Evolutionary conservation across 2,797 vertebrate species (phyloP).

Genomic region (Myripristis jacobus): DNA sequence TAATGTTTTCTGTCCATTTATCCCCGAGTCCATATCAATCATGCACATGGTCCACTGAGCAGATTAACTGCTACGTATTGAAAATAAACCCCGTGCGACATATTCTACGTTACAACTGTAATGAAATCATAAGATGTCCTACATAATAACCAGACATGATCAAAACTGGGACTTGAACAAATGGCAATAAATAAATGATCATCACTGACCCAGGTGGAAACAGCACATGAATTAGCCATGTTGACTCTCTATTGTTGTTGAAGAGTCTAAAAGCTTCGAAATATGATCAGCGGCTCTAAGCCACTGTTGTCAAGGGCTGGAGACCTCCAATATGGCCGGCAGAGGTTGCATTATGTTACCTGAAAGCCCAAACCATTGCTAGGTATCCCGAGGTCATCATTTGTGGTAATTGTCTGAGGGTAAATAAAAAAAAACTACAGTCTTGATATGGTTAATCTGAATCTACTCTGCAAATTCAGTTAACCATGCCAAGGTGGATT

Average conservation of each 20-base stretch:
- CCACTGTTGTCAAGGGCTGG: constrained; percentile 29
- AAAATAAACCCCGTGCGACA: neutral
- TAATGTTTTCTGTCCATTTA: too few relatives aligned
- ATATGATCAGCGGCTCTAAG: constrained; percentile 56
- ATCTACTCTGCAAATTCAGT: neutral
- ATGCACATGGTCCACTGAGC: too few relatives aligned
- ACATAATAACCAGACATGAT: neutral
- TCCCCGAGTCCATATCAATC: too few relatives aligned
- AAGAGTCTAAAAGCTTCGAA: constrained; percentile 41
- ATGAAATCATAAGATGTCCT: neutral
- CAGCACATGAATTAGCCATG: constrained; percentile 52
- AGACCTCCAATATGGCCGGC: constrained; percentile 21
- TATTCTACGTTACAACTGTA: too few relatives aligned
- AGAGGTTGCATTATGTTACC: constrained; percentile 21
- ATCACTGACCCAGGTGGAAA: constrained; percentile 8
- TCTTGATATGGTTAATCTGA: neutral
- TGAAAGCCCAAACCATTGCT: too few relatives aligned
- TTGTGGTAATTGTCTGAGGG: too few relatives aligned
- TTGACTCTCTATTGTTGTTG: constrained; percentile 31
- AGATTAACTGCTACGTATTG: neutral
- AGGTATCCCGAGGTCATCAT: too few relatives aligned
- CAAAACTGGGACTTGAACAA: neutral
- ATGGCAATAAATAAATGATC: constrained; percentile 11
- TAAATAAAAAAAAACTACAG: too few relatives aligned
- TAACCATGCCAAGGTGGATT: too few relatives aligned